A percentile compares a stretch with the other conserved stretches of the same genome.
Evolutionary conservation across 2,797 vertebrate genomes (phyloP).

Genomic region (Microctenopoma steveboyesi): DNA sequence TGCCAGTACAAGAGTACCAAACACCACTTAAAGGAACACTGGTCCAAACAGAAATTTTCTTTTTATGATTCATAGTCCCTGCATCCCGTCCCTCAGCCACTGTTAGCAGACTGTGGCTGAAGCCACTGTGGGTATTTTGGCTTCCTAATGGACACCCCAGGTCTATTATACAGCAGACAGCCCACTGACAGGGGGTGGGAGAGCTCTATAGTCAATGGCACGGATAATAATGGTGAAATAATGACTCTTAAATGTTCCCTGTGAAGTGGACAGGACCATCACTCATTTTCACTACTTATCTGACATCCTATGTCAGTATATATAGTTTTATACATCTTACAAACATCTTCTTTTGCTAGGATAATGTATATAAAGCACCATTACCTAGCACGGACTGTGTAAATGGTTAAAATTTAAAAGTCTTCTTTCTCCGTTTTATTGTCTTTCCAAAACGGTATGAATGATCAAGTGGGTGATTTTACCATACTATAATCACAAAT

Average conservation of each 20-base stretch:
- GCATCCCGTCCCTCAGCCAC: neutral
- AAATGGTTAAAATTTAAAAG: no score
- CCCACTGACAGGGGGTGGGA: slow-evolving; percentile 59
- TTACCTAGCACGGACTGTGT: neutral
- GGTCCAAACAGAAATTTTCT: neutral
- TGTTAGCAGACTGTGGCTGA: slow-evolving; percentile 49
- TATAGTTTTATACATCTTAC: slow-evolving; percentile 31
- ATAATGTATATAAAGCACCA: slow-evolving; percentile 8
- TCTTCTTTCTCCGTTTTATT: neutral
- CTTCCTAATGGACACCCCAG: slow-evolving; percentile 63
- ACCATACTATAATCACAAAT: slow-evolving; percentile 10
- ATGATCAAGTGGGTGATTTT: neutral
- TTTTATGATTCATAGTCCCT: neutral
- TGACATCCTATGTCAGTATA: slow-evolving; percentile 57
- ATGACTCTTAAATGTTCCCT: slow-evolving; percentile 75
- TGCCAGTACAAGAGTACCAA: neutral
- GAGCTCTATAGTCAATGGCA: slow-evolving; percentile 68
- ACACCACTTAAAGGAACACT: neutral
- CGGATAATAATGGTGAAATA: slow-evolving; percentile 78
- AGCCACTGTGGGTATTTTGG: slow-evolving; percentile 59
- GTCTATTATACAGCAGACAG: slow-evolving; percentile 68
- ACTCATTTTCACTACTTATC: slow-evolving; percentile 62
- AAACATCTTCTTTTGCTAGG: neutral
- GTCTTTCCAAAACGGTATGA: slow-evolving; percentile 21
- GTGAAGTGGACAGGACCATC: slow-evolving; percentile 68